Percentiles rank a stretch among this genome's conserved stretches.
These are phyloP conservation scores for Oncopodura yosiiana DNA, from an alignment of 1,140 invertebrate species.

Conservation along the genomic window DNA sequence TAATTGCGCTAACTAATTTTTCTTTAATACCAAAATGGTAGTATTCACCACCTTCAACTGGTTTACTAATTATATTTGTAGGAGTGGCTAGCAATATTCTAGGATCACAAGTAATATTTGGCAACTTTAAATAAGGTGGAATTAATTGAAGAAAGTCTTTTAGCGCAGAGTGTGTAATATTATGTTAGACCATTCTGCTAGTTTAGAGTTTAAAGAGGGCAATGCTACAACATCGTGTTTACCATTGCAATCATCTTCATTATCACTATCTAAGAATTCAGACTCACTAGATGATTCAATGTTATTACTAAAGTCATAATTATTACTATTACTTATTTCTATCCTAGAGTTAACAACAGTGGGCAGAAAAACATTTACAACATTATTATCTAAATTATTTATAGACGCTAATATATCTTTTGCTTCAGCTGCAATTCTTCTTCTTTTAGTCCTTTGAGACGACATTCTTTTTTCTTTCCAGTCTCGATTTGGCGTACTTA, in stretches of 20 bases:
- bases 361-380: neutral
- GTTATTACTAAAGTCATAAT: neutral
- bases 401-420: neutral
- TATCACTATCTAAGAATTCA: too few species aligned
- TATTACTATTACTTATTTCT: neutral
- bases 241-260: neutral
- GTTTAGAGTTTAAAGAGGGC: neutral
- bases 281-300: neutral
- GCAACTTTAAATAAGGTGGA: neutral
- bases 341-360: neutral
- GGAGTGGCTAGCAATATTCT: neutral
- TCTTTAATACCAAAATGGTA: neutral
- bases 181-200: neutral
- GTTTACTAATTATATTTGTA: neutral
- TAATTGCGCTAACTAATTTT: neutral
- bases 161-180: constrained; percentile 1
- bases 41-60: neutral
- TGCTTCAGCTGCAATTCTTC: neutral
- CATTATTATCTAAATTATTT: neutral
- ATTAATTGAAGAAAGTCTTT: neutral
- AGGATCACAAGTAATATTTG: neutral
- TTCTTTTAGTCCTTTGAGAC: neutral
- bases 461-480: too few species aligned
- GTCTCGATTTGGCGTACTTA: too few species aligned
- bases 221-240: neutral